Evolutionary conservation across 2,888 invertebrate genomes (phyloP).

Genomic region (Chorisops tibialis): DNA sequence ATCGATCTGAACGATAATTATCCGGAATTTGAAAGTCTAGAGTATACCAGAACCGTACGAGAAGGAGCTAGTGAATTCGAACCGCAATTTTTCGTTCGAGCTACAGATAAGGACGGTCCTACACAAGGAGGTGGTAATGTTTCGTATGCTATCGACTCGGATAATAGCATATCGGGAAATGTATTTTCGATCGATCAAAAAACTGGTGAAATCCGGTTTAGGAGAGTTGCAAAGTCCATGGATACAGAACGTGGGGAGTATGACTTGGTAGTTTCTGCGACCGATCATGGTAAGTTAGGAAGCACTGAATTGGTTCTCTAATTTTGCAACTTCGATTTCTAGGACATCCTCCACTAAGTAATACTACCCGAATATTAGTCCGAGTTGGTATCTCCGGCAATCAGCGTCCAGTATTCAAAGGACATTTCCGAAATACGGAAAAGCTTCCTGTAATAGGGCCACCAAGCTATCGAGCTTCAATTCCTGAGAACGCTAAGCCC

Average conservation of each 20-base stretch:
- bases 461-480: constrained; percentile 67
- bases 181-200: constrained; percentile 64
- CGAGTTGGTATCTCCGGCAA: constrained; percentile 78
- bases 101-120: constrained; percentile 72
- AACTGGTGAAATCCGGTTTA: constrained; percentile 68
- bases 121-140: constrained; percentile 68
- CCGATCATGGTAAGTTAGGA: constrained; percentile 61
- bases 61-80: constrained; percentile 75
- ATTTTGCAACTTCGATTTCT: constrained; percentile 6
- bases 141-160: constrained; percentile 63
- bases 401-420: constrained; percentile 74
- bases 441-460: constrained; percentile 60
- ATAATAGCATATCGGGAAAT: constrained; percentile 65
- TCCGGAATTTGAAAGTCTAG: constrained; percentile 66
- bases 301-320: not conserved
- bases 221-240: constrained; percentile 64
- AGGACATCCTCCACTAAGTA: constrained; percentile 63
- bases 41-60: constrained; percentile 71
- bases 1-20: constrained; percentile 75
- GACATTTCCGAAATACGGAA: constrained; percentile 62
- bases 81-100: constrained; percentile 75
- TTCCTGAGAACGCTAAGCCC: constrained; percentile 66
- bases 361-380: constrained; percentile 64
- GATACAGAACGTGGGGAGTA: constrained; percentile 74
- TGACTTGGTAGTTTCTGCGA: constrained; percentile 65